A percentile compares a stretch with the other conserved stretches of the same genome.
phyloP scores from a whole-genome alignment of 2,113 vertebrate species.

The Castor canadensis region DNA sequence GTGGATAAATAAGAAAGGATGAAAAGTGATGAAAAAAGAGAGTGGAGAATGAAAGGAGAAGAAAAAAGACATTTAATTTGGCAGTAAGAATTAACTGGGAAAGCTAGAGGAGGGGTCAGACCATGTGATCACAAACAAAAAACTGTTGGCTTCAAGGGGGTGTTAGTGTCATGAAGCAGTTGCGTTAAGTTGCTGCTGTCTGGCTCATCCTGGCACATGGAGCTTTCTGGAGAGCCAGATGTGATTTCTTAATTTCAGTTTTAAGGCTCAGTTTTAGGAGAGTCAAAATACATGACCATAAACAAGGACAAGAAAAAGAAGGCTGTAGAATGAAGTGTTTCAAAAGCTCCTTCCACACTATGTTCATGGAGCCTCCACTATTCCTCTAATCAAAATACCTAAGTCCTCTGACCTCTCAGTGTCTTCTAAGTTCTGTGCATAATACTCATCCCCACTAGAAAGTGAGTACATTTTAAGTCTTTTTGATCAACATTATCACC shows the following conservation, averaged over 20 bases:
- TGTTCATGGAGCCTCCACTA: neutral
- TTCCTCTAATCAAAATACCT: neutral
- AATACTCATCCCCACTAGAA: neutral
- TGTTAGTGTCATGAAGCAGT: neutral
- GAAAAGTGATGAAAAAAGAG: neutral
- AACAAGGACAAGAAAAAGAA: neutral
- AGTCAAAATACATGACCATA: neutral
- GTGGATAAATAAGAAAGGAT: neutral
- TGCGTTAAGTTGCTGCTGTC: neutral
- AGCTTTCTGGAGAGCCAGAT: neutral
- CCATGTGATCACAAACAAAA: neutral
- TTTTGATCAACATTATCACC: too few relatives aligned
- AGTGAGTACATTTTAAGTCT: neutral
- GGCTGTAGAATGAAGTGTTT: neutral
- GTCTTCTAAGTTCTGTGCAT: neutral
- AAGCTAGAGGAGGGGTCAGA: too few relatives aligned
- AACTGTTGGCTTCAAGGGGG: neutral
- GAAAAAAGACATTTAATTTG: neutral
- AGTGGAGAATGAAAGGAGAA: neutral
- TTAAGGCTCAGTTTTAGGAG: neutral
- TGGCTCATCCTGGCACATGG: neutral
- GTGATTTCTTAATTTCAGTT: conserved; percentile 42
- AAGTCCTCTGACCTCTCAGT: neutral
- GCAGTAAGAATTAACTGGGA: neutral
- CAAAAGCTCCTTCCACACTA: neutral